These are phyloP conservation scores for Aphis gossypii DNA, from an alignment of 1,140 invertebrate genomes.

Conservation along the genomic window DNA sequence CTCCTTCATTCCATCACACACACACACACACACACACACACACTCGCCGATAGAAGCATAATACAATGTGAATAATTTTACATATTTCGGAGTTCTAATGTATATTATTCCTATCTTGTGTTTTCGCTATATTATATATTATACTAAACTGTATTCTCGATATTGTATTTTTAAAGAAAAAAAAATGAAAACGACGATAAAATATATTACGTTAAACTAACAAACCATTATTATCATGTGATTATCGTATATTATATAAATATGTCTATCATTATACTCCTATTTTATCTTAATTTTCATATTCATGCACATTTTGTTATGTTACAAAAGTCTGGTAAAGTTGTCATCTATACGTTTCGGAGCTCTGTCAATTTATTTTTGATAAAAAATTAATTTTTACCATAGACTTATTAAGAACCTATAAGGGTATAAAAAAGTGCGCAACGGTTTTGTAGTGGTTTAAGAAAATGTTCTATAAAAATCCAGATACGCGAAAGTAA, in stretches of 20 bases:
- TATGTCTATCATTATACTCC: no score
- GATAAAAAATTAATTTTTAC: not conserved
- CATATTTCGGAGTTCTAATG: not conserved
- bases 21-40: no score
- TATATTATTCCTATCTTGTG: not conserved
- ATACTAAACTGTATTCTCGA: not conserved
- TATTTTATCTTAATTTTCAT: no score
- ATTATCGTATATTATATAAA: no score
- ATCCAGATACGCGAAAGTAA: not conserved
- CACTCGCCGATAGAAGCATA: not conserved
- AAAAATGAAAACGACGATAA: no score
- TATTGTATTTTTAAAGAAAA: not conserved
- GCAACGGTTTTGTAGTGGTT: not conserved
- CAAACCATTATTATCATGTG: no score
- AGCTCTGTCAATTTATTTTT: not conserved
- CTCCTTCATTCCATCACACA: no score
- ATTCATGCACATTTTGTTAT: no score
- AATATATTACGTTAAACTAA: no score
- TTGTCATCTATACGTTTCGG: not conserved
- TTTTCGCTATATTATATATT: not conserved
- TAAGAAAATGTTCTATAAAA: not conserved
- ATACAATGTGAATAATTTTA: not conserved
- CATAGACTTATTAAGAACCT: not conserved
- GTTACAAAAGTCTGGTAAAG: not conserved
- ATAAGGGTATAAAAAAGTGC: no score